Evolutionary conservation across 2,797 vertebrate species (phyloP).

Genomic region (Halcyon badia): DNA sequence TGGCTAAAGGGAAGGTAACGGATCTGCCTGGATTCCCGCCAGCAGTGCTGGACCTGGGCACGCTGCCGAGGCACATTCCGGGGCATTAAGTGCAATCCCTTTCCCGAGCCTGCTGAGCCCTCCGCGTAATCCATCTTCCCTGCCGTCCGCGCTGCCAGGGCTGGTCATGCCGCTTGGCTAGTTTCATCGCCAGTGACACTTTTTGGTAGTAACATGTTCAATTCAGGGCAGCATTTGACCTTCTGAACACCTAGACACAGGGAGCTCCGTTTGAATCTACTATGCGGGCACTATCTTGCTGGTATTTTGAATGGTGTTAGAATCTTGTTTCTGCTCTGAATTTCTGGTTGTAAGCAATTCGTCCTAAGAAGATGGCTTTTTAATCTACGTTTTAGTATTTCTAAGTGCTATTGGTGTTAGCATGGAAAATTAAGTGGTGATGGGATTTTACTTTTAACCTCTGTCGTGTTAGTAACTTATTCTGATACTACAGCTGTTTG

Average conservation of each 20-base stretch:
- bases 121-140: not conserved
- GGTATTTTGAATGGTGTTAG: not conserved
- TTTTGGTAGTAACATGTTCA: not conserved
- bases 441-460: not conserved
- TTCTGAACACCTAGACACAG: rapidly evolving
- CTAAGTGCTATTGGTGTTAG: rapidly evolving
- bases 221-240: not conserved
- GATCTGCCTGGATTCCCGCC: constrained; percentile 68
- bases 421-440: not conserved
- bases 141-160: not conserved
- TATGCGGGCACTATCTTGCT: not conserved
- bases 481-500: not conserved
- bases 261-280: not conserved
- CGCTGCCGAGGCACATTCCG: constrained; percentile 39
- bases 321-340: not conserved
- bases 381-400: not conserved
- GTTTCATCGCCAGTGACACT: not conserved
- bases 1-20: constrained; percentile 66
- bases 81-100: constrained; percentile 48
- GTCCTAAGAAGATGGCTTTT: not conserved
- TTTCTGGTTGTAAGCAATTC: not conserved
- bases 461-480: not conserved
- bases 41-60: not conserved
- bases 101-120: not conserved
- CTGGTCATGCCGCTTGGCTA: not conserved